Evolutionary conservation across 2,888 invertebrate genomes (phyloP), one percentile per base, ranked within the genome.

Genomic region (Apomyelois bistriatella): DNA sequence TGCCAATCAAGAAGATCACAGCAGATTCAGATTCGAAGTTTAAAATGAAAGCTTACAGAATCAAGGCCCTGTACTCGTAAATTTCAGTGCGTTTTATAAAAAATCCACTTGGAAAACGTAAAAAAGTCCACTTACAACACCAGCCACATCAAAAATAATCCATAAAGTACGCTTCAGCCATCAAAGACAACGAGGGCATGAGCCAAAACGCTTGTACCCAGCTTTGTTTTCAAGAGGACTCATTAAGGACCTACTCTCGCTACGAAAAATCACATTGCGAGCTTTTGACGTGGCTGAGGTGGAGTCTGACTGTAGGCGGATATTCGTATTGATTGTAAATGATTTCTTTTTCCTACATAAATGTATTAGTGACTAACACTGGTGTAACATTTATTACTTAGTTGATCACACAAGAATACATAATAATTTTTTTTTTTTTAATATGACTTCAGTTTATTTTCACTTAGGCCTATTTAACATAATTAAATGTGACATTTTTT

Each of bases 211-310:
- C 58, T 53, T 42, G 52, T 54, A 55, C 48, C 51, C 56, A 52
- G 49, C 58, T 61, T 61, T 59, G 61, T 59, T 54, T 55, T 53
- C 55, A 50, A 61, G 56, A 53, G 53, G 55, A 54, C 59, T 61
- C 59, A 61, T 61, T 61, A 61, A 58, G 53, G 52, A 41, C 55
- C 49, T 48, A 46, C 52, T 51, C 55, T 53, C 58, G 50, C 48
- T 52, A 46, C 52, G 53, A 60, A 60, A 58, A 60, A 60, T 57
- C 58, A 57, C 52, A 58, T 58, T 60, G 58, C 55, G 46, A 46
- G 32, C 32, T 9, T 10, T 32, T 32, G 32, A 8, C 8, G 8
- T 7, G 8, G 22, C 5, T 22, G 10, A 32, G 38, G 38, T 38
- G 8, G 6, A 13, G 15, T 38, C 8, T 15, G 2, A 15, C 38